phyloP scores from a whole-genome alignment of 2,113 vertebrate species.

The Paraplagusia blochii region DNA sequence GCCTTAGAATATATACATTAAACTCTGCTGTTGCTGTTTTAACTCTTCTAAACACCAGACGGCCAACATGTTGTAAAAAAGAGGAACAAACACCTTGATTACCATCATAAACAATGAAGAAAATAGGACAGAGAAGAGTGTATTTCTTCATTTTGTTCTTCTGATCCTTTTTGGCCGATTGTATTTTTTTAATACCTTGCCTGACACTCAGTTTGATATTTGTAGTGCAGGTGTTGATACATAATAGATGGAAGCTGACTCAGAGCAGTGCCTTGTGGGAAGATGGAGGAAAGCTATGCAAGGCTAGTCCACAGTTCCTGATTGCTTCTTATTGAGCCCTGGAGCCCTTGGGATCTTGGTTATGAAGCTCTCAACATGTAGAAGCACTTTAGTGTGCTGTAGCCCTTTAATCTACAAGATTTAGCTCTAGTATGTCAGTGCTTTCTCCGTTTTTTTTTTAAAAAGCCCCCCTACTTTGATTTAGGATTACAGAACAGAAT shows the following conservation, averaged over 20 bases:
- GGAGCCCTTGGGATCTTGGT: conserved; percentile 46
- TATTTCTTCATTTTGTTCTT: conserved; percentile 55
- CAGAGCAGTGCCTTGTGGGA: conserved; percentile 56
- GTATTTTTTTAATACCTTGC: conserved; percentile 71
- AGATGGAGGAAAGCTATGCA: conserved; percentile 49
- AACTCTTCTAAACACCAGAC: conserved; percentile 75
- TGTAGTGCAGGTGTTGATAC: conserved; percentile 60
- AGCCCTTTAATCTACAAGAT: conserved; percentile 49
- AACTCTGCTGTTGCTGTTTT: conserved; percentile 62
- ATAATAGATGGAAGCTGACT: conserved; percentile 70
- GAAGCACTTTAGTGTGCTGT: conserved; percentile 33
- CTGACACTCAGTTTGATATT: conserved; percentile 69
- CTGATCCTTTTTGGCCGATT: conserved; percentile 53
- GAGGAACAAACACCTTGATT: conserved; percentile 61
- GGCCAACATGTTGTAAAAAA: conserved; percentile 64
- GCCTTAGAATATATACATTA: conserved; percentile 60
- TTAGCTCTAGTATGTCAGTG: conserved; percentile 13
- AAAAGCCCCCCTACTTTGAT: conserved; percentile 4
- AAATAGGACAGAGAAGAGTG: conserved; percentile 56
- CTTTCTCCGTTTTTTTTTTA: background rate
- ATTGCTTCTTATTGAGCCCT: conserved; percentile 71
- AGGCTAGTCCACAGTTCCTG: conserved; percentile 41
- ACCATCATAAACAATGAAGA: conserved; percentile 68
- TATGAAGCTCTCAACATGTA: conserved; percentile 45
- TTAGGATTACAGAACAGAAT: conserved; percentile 7